phyloP scores from a whole-genome alignment of 2,113 vertebrate species.

The Gymnogyps californianus region DNA sequence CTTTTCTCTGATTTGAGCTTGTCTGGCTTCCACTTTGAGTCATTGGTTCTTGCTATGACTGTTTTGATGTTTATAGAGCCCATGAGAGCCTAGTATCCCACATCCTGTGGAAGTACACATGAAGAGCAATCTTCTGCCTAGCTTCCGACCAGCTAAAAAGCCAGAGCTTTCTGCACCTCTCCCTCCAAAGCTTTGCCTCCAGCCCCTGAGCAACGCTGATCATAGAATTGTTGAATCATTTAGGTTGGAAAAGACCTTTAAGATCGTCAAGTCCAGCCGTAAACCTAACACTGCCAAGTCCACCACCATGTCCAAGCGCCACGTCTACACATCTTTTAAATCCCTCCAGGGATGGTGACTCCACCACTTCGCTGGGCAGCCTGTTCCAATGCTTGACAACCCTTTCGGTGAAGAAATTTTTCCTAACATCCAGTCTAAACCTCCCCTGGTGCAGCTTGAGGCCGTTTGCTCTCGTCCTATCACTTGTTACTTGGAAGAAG shows the following conservation, averaged over 20 bases:
- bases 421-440: neutral
- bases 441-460: accelerated
- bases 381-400: neutral
- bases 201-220: neutral
- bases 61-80: neutral
- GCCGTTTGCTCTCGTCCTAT: accelerated
- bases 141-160: neutral
- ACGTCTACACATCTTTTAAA: accelerated
- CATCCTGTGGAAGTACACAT: neutral
- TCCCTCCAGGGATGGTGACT: neutral
- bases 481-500: neutral
- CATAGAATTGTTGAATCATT: neutral
- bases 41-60: neutral
- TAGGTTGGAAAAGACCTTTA: neutral
- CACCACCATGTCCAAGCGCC: neutral
- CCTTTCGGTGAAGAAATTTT: neutral
- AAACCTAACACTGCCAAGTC: neutral
- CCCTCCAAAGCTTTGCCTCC: neutral
- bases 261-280: accelerated
- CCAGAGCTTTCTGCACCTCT: neutral
- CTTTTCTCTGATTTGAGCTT: neutral
- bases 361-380: neutral
- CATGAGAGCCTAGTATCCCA: neutral
- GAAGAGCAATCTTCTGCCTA: neutral
- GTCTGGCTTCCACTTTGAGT: neutral